Conservation (phyloP, 2,888 invertebrate species). For the Ophion ventricosus region DNA sequence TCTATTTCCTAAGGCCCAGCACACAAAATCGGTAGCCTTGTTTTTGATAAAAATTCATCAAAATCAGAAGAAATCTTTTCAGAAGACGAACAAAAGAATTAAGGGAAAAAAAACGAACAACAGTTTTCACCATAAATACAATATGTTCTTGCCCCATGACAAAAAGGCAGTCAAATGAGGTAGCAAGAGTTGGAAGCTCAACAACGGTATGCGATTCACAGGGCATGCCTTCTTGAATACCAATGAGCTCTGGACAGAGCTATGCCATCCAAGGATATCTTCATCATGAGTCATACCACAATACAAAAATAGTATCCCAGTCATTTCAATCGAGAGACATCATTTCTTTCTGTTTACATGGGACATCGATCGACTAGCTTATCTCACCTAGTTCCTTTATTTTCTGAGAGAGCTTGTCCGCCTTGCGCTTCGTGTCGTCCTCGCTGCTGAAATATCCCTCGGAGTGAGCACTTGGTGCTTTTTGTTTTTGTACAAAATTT, state of each 20-base stretch:
- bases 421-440: constrained; percentile 80
- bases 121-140: neutral
- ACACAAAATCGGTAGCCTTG: neutral
- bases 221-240: constrained; percentile 73
- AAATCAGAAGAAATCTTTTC: neutral
- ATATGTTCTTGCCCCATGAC: constrained; percentile 2
- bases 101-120: neutral
- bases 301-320: constrained; percentile 62
- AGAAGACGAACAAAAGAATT: neutral
- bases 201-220: constrained; percentile 63
- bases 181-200: constrained; percentile 42
- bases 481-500: constrained; percentile 74
- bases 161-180: constrained; percentile 19
- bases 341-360: constrained; percentile 1
- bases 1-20: neutral
- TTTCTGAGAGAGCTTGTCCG: constrained; percentile 76
- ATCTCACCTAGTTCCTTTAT: constrained; percentile 75
- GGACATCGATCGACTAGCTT: neutral
- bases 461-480: constrained; percentile 79
- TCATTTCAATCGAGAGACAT: constrained; percentile 29
- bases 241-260: constrained; percentile 71
- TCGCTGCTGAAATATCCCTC: constrained; percentile 83
- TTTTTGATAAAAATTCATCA: neutral
- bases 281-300: constrained; percentile 76
- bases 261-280: constrained; percentile 73